These are phyloP conservation scores for Eulemur rubriventer DNA, from an alignment of 2,797 vertebrate genomes.

Conservation along the genomic window DNA sequence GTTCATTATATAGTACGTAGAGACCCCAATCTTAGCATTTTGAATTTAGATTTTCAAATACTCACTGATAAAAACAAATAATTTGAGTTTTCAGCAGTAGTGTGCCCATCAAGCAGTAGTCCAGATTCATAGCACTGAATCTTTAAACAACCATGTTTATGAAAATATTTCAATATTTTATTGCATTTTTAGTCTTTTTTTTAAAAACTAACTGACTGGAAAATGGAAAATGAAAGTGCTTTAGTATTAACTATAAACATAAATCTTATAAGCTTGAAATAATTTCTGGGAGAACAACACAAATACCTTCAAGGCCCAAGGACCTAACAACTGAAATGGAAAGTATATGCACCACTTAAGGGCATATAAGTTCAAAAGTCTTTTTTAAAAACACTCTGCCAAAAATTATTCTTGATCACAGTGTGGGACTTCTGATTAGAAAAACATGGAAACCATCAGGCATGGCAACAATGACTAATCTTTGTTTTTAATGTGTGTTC, in stretches of 20 bases:
- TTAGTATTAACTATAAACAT: slow-evolving; percentile 36
- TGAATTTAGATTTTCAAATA: slow-evolving; percentile 28
- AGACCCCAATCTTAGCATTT: neutral
- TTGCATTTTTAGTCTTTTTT: neutral
- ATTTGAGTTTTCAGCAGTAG: neutral
- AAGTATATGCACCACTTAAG: neutral
- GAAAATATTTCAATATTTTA: slow-evolving; percentile 33
- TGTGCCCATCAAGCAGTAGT: neutral
- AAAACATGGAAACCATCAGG: slow-evolving; percentile 36
- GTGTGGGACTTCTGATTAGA: slow-evolving; percentile 15
- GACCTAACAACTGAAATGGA: slow-evolving; percentile 37
- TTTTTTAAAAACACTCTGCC: slow-evolving; percentile 7
- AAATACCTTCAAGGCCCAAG: slow-evolving; percentile 43
- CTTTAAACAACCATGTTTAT: slow-evolving; percentile 20
- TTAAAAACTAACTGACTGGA: neutral
- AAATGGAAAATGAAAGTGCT: slow-evolving; percentile 53
- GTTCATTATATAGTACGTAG: neutral
- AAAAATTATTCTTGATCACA: slow-evolving; percentile 49
- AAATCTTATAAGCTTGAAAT: slow-evolving; percentile 55
- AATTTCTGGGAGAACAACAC: slow-evolving; percentile 54
- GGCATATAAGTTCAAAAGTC: slow-evolving; percentile 45
- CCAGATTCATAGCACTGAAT: neutral
- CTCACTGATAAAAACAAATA: neutral
- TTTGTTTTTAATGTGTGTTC: neutral
- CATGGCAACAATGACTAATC: slow-evolving; percentile 23